Percentiles rank a stretch among this genome's conserved stretches.
These are phyloP conservation scores for Orchestia grillus DNA, from an alignment of 1,140 invertebrate species.

Conservation along the genomic window DNA sequence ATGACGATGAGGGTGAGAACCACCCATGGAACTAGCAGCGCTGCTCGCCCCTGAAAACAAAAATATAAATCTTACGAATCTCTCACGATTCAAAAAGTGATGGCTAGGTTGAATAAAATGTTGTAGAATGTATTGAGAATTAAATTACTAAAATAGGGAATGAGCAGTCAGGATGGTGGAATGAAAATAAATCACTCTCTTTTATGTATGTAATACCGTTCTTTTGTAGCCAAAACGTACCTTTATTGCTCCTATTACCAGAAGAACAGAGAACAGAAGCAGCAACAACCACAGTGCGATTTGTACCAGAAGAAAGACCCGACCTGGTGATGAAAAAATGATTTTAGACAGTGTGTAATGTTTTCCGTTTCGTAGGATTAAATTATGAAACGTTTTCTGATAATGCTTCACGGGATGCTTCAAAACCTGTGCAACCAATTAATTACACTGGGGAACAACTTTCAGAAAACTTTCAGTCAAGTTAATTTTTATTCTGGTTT, in stretches of 20 bases:
- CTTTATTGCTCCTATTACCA: constrained; percentile 64
- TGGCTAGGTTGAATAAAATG: neutral
- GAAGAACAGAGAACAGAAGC: constrained; percentile 61
- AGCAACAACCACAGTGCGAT: constrained; percentile 63
- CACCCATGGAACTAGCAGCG: constrained; percentile 65
- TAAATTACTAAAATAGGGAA: too few species aligned
- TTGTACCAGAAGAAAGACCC: constrained; percentile 63
- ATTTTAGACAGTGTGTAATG: neutral
- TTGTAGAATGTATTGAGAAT: neutral
- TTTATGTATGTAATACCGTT: neutral
- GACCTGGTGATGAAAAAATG: constrained; percentile 46
- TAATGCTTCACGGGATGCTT: neutral
- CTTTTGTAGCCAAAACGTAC: neutral
- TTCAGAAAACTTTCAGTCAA: too few species aligned
- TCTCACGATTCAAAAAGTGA: neutral
- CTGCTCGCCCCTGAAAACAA: constrained; percentile 59
- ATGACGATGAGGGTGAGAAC: constrained; percentile 63
- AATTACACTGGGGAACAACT: too few species aligned
- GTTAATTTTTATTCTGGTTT: too few species aligned
- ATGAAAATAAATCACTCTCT: neutral
- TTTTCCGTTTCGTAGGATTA: too few species aligned
- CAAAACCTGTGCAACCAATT: too few species aligned
- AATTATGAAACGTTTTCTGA: neutral
- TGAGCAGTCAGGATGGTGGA: neutral
- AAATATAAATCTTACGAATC: neutral